Base-by-base conservation (phyloP, 2,113 vertebrate species). In the Leptobrachium ailaonicum region DNA sequence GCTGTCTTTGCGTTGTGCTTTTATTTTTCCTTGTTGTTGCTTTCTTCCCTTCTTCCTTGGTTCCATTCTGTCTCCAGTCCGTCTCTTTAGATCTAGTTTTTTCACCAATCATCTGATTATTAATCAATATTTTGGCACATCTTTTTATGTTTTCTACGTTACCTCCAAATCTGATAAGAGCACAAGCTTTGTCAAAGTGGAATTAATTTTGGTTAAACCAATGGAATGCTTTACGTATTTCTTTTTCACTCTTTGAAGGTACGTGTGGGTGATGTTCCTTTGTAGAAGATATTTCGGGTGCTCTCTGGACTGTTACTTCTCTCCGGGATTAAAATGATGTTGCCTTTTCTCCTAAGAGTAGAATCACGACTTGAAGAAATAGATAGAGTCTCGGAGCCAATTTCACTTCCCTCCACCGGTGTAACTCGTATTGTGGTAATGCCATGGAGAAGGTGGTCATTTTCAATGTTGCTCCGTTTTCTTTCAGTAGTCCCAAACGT, bases 241-340 rank as follows among this genome's bases (percentile, higher is more conserved):
- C 42, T 60, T 32, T 6, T 71, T 94, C 89, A 98, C 2, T 99
- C 96, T 84, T 96, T 99, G 75, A 96, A 98, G 1, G 92, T 91
- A 66, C 95, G 92, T 2, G 95, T 94, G 0, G 94, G 92, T 0
- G 98, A 98, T 2, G 96, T 98, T 80, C 97, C 97, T 87, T 99
- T 99, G 88, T 99, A 99, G 94, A 99, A 99, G 93, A 99, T 94
- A 78, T 97, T 98, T 53, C 96, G 94, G 43, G 96, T 95, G 73
- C 94, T 97, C 72, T 99, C 96, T 0, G 97, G 96, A 82, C 97
- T 98, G 92, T 93, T 95, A 81, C 95, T 92, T 89, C 98, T 91
- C 86, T 99, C 98, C 0, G 98, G 97, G 73, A 99, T 97, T 85
- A 99, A 86, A 84, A 98, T 97, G 85, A 96, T 93, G 77, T 95